These are phyloP conservation scores for Sebastes schlegelii DNA, from an alignment of 2,113 vertebrate genomes.

Conservation along the genomic window DNA sequence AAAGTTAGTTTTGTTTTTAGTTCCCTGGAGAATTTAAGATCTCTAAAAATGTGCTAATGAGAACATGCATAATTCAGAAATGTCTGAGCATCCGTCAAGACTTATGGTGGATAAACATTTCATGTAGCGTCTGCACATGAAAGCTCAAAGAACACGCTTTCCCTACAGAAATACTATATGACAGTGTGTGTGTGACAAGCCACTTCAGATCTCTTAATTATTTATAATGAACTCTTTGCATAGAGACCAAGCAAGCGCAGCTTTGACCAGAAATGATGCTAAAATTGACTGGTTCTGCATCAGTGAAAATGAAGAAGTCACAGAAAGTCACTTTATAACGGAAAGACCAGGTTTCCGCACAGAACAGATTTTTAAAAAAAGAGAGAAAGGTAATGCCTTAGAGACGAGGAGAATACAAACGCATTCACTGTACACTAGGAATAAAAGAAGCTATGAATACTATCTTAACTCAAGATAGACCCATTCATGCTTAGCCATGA, in stretches of 20 bases:
- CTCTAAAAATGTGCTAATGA: constrained; percentile 4
- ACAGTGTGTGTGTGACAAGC: constrained; percentile 7
- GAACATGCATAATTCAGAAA: constrained; percentile 25
- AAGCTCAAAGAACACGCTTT: constrained; percentile 18
- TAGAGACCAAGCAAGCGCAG: constrained; percentile 11
- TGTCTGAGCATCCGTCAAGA: constrained; percentile 25
- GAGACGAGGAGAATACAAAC: background rate
- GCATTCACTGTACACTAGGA: background rate
- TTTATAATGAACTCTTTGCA: constrained; percentile 48
- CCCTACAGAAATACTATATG: background rate
- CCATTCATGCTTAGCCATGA: background rate
- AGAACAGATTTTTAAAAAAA: background rate
- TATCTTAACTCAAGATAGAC: constrained; percentile 13
- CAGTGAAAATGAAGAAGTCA: constrained; percentile 38
- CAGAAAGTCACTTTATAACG: background rate
- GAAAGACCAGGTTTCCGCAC: background rate
- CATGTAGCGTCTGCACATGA: constrained; percentile 29
- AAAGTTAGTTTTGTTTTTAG: constrained; percentile 28
- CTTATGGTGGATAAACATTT: constrained; percentile 30
- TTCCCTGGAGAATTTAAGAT: background rate
- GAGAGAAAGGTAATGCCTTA: background rate
- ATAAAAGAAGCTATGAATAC: constrained; percentile 5
- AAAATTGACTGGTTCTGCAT: constrained; percentile 53
- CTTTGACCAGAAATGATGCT: constrained; percentile 36
- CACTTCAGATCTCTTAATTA: constrained; percentile 6